Conservation (phyloP, 1,140 invertebrate genomes). For the Drosophila dunni region DNA sequence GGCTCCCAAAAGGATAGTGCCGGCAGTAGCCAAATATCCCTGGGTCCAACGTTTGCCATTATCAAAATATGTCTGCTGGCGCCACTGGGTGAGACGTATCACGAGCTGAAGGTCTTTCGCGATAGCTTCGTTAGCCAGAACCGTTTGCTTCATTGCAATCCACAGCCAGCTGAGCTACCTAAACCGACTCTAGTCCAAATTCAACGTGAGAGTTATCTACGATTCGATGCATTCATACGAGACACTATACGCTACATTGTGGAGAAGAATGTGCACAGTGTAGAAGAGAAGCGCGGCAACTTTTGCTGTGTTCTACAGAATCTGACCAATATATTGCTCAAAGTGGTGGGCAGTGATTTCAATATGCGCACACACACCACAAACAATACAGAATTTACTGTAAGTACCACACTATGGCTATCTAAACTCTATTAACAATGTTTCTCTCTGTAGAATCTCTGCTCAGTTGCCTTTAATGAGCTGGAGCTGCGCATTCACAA, state of each 20-base stretch:
- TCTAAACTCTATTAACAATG: background rate
- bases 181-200: background rate
- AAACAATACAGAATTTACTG: slow-evolving; percentile 48
- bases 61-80: slow-evolving; percentile 56
- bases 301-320: slow-evolving; percentile 66
- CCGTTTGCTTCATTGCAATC: slow-evolving; percentile 53
- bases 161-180: background rate
- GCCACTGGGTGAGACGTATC: slow-evolving; percentile 52
- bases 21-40: background rate
- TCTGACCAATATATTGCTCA: slow-evolving; percentile 61
- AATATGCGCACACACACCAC: slow-evolving; percentile 52
- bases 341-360: slow-evolving; percentile 58
- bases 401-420: slow-evolving; percentile 10
- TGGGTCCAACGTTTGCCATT: slow-evolving; percentile 58
- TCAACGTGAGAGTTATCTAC: slow-evolving; percentile 32
- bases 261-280: slow-evolving; percentile 35
- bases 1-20: background rate
- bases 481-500: slow-evolving; percentile 53
- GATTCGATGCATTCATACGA: slow-evolving; percentile 54
- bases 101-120: slow-evolving; percentile 56
- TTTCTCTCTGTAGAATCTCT: slow-evolving; percentile 51
- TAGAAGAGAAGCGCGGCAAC: slow-evolving; percentile 45
- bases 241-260: slow-evolving; percentile 53
- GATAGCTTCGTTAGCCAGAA: slow-evolving; percentile 59
- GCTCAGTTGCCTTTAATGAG: slow-evolving; percentile 54